Evolutionary conservation across 2,888 invertebrate species (phyloP).

Genomic region (Drosophila multiciliata): DNA sequence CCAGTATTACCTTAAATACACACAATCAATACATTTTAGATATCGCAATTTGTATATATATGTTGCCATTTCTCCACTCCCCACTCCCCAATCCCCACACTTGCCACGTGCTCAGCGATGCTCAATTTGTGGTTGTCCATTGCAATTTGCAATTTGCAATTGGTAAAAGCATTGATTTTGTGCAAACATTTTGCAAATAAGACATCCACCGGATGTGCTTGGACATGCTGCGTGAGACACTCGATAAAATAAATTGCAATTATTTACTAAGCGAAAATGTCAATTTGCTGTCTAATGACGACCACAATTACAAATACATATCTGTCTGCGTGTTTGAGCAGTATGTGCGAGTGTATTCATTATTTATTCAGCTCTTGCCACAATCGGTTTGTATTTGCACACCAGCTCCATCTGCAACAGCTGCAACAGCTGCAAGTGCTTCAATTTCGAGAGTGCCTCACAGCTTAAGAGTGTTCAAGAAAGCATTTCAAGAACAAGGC

Average conservation of each 20-base stretch:
- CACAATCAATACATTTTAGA: conserved; percentile 10
- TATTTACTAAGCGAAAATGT: conserved; percentile 57
- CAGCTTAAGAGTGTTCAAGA: rapidly evolving
- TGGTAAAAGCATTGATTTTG: conserved; percentile 46
- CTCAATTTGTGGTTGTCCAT: conserved; percentile 35
- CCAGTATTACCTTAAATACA: conserved; percentile 89
- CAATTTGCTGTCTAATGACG: conserved; percentile 57
- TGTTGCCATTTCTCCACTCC: no score
- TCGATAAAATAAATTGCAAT: conserved; percentile 50
- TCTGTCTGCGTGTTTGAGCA: background rate
- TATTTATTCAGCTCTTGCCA: conserved; percentile 33
- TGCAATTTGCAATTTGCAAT: conserved; percentile 59
- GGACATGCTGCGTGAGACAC: conserved; percentile 26
- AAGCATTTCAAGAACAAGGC: background rate
- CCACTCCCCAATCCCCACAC: background rate
- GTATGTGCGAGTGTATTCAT: conserved; percentile 9
- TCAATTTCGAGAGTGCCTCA: background rate
- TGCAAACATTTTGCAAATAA: conserved; percentile 49
- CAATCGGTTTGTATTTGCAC: conserved; percentile 18
- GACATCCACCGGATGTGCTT: conserved; percentile 13
- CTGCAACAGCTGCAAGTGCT: conserved; percentile 26
- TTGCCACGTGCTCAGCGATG: conserved; percentile 9
- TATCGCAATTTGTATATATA: background rate
- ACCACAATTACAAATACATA: conserved; percentile 8
- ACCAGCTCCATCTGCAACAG: background rate